Percentiles rank a stretch among this genome's conserved stretches.
These are phyloP conservation scores for Pygoscelis antarcticus DNA, from an alignment of 2,113 vertebrate species.

Conservation along the genomic window DNA sequence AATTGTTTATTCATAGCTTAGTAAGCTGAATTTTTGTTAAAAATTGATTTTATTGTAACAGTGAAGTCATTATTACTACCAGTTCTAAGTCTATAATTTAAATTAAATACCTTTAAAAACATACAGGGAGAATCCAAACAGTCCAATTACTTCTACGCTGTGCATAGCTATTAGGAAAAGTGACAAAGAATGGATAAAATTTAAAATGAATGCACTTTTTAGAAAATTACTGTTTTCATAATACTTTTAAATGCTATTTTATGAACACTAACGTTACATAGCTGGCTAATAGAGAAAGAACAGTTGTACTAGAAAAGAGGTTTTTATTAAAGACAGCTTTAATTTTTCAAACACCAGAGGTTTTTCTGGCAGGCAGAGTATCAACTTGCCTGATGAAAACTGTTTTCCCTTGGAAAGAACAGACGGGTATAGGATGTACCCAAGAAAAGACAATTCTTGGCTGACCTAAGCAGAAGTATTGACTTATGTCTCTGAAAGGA, in stretches of 20 bases:
- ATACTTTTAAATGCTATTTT: background rate
- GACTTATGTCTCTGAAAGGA: background rate
- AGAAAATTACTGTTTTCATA: background rate
- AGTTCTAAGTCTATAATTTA: conserved; percentile 26
- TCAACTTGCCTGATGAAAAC: background rate
- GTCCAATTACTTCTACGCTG: background rate
- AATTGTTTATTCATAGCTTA: background rate
- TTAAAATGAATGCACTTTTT: background rate
- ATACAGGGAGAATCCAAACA: background rate
- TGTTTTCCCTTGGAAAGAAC: conserved; percentile 11
- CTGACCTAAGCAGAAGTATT: conserved; percentile 7
- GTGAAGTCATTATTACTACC: background rate
- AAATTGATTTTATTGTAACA: conserved; percentile 4
- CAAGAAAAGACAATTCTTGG: conserved; percentile 37
- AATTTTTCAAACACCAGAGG: background rate
- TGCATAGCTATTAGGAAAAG: background rate
- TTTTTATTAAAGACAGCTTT: background rate
- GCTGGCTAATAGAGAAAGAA: background rate
- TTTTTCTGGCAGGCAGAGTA: background rate
- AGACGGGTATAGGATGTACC: background rate
- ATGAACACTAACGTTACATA: background rate
- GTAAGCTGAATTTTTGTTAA: background rate
- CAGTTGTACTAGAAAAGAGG: background rate
- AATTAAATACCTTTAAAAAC: conserved; percentile 39
- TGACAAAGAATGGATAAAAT: background rate